Evolutionary conservation across 2,888 invertebrate species (phyloP), one percentile per base, ranked within the genome.

Genomic region (Drosophila fulvimacula): DNA sequence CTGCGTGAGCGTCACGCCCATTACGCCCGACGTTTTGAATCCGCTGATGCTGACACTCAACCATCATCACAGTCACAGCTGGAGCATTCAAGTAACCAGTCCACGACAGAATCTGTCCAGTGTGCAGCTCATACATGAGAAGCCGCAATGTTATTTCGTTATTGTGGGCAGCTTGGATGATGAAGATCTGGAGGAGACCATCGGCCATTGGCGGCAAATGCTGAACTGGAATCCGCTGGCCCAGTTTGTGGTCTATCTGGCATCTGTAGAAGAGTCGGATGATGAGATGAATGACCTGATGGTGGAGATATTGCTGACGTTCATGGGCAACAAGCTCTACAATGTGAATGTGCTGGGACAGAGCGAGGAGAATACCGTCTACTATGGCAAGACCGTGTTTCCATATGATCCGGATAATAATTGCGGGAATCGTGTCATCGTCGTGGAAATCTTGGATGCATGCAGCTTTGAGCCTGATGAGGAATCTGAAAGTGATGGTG

Each of bases 171-270:
- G 81, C 58, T 61, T 91, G 11, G 88, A 90, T 3, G 86, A 90
- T n/a, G 90, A 87, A 4, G 91, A 92, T 61, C 66, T 92, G 32
- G 82, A 89, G 24, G 89, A 90, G 19, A 78, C 89, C 6, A 85
- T 92, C 7, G 81, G 79, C 7, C 76, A 88, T 49, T 92, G 91
- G 90, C 90, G 88, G 63, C 64, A 60, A 0, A 81, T 87, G 69
- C 21, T 86, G 0, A 92, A 92, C 70, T 92, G 92, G 92, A 92
- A 92, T 81, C 91, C 92, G 0, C 36, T 92, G 58, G 92, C 92
- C 0, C 92, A 92, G 60, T 92, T 92, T 57, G 87, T 93, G 0
- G 90, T 92, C 4, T 87, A 86, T 11, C 58, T 92, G 41, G 76
- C 88, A 0, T 44, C 82, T 0, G 60, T 87, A 7, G 91, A 90